A percentile compares a stretch with the other conserved stretches of the same genome.
These are phyloP conservation scores for Aethina tumida DNA, from an alignment of 1,140 invertebrate species.

Conservation along the genomic window DNA sequence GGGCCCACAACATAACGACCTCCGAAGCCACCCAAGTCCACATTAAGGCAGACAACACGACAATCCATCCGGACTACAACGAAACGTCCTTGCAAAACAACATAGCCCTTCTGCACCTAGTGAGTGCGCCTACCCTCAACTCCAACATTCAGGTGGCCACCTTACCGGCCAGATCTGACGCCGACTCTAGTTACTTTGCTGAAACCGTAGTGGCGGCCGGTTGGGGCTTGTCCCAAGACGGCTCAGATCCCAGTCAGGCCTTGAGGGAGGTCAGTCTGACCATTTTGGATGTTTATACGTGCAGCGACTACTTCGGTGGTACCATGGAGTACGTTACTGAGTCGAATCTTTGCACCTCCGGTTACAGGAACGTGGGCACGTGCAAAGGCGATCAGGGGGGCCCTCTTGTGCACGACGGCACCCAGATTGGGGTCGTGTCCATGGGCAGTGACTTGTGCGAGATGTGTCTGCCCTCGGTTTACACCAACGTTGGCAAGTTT, in stretches of 20 bases:
- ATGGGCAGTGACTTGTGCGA: slow-evolving; percentile 64
- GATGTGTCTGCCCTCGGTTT: slow-evolving; percentile 62
- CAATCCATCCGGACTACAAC: slow-evolving; percentile 5
- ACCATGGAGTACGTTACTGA: too few species aligned
- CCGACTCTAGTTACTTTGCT: neutral
- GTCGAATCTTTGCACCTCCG: too few species aligned
- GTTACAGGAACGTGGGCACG: slow-evolving; percentile 43
- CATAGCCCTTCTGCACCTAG: slow-evolving; percentile 3
- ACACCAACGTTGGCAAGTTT: slow-evolving; percentile 60
- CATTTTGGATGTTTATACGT: too few species aligned
- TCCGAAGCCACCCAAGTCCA: slow-evolving; percentile 1
- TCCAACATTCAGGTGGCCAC: neutral
- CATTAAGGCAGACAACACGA: neutral
- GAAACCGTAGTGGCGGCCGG: neutral
- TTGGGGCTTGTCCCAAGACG: slow-evolving; percentile 3
- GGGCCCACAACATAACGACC: slow-evolving; percentile 2
- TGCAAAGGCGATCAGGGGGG: slow-evolving; percentile 82
- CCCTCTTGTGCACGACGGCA: slow-evolving; percentile 54
- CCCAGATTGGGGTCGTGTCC: slow-evolving; percentile 61
- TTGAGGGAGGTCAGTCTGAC: too few species aligned
- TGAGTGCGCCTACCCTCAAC: neutral
- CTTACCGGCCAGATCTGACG: neutral
- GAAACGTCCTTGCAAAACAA: neutral
- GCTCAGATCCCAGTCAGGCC: neutral
- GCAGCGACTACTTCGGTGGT: too few species aligned